Conservation (phyloP, 2,888 invertebrate genomes). For the Erebia epiphron region DNA sequence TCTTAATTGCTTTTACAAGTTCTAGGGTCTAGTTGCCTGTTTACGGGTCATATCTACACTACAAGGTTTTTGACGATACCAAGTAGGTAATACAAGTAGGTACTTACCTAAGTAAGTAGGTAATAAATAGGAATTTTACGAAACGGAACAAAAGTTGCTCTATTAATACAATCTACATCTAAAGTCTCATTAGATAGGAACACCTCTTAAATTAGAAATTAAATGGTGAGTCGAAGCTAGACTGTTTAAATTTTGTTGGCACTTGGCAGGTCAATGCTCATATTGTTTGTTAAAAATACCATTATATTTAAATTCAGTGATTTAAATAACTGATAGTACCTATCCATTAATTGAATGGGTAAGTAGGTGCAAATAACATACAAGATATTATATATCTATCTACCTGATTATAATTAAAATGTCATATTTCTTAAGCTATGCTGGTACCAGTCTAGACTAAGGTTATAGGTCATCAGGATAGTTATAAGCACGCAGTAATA, state of each 20-base stretch:
- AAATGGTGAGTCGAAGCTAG: background rate
- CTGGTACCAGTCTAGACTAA: background rate
- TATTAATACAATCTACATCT: too few species aligned
- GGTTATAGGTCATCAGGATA: background rate
- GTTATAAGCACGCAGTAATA: too few species aligned
- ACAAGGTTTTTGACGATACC: too few species aligned
- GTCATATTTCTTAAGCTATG: background rate
- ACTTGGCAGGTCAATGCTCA: background rate
- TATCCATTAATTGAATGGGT: background rate
- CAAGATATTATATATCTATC: background rate
- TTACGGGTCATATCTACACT: too few species aligned
- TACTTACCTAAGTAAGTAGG: too few species aligned
- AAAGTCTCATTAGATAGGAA: too few species aligned
- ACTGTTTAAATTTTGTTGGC: background rate
- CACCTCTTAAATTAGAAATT: too few species aligned
- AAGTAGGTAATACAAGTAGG: too few species aligned
- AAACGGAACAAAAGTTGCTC: too few species aligned
- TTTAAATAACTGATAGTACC: background rate
- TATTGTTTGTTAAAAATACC: conserved; percentile 2
- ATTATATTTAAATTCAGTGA: conserved; percentile 14
- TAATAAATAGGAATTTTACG: too few species aligned
- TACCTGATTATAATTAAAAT: background rate
- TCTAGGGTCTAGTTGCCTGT: background rate
- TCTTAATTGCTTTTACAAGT: background rate
- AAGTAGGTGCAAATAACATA: background rate